A percentile compares a stretch with the other conserved stretches of the same genome.
Conservation (phyloP, 2,888 invertebrate genomes). For the Melinaea menophilus region DNA sequence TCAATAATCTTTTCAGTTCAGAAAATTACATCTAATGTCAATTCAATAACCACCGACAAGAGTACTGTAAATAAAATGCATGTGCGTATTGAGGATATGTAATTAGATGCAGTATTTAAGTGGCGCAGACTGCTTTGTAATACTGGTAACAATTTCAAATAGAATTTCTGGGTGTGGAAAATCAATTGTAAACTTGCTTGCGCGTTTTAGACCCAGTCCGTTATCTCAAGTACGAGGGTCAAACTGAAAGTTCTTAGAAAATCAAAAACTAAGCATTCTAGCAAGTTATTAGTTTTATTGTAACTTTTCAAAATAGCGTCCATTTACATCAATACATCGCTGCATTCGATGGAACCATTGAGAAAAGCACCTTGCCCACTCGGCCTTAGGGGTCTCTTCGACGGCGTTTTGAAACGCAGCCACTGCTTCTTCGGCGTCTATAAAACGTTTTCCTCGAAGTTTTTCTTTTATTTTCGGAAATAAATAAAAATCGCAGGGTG, state of each 20-base stretch:
- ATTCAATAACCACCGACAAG: slow-evolving; percentile 27
- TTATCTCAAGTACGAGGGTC: slow-evolving; percentile 7
- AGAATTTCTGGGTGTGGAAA: slow-evolving; percentile 28
- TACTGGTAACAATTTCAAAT: slow-evolving; percentile 31
- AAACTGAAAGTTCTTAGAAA: too few species aligned
- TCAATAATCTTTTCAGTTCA: slow-evolving; percentile 33
- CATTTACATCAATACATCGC: too few species aligned
- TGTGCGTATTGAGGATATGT: slow-evolving; percentile 16
- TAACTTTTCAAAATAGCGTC: too few species aligned
- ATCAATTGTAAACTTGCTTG: slow-evolving; percentile 18
- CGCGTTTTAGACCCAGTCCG: slow-evolving; percentile 12
- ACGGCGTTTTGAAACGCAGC: too few species aligned
- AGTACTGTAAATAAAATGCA: slow-evolving; percentile 20
- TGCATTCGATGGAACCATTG: too few species aligned
- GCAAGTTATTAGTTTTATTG: too few species aligned
- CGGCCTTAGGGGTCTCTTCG: too few species aligned
- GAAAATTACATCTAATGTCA: slow-evolving; percentile 31
- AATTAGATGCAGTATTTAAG: slow-evolving; percentile 32
- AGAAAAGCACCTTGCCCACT: too few species aligned
- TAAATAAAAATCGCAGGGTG: neutral
- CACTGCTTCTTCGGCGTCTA: too few species aligned
- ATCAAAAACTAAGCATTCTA: too few species aligned
- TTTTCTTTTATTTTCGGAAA: neutral
- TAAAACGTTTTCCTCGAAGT: too few species aligned
- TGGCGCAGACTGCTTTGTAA: slow-evolving; percentile 36